phyloP scores from a whole-genome alignment of 1,140 invertebrate genomes.

The Aphelenchoides fujianensis region DNA sequence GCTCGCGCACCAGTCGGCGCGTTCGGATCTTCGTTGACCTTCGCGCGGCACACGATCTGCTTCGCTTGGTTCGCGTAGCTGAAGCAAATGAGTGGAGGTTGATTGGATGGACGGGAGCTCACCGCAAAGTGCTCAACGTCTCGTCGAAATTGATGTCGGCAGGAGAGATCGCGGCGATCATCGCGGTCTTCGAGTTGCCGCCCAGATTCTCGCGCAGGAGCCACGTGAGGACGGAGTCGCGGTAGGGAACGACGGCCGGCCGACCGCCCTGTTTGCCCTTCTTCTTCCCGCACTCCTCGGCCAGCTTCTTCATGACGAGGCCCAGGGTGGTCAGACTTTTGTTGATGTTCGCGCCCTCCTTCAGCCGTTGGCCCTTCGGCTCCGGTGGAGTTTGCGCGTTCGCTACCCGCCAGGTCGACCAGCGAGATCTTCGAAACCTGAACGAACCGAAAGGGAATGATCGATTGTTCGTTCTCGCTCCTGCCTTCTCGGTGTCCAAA shows the following conservation, averaged over 20 bases:
- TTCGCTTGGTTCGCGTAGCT: slow-evolving; percentile 98
- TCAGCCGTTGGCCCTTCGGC: slow-evolving; percentile 92
- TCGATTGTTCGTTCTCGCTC: too few species aligned
- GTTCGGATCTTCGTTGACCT: slow-evolving; percentile 99
- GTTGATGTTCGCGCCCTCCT: slow-evolving; percentile 99
- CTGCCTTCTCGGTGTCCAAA: slow-evolving; percentile 79
- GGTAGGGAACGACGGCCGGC: slow-evolving; percentile 80
- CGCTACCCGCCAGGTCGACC: slow-evolving; percentile 89
- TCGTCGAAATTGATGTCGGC: slow-evolving; percentile 98
- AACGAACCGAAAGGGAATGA: too few species aligned
- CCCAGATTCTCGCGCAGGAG: slow-evolving; percentile 93
- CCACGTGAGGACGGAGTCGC: slow-evolving; percentile 98
- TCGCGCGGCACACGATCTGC: slow-evolving; percentile 97
- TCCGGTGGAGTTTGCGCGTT: slow-evolving; percentile 95
- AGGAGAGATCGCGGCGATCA: slow-evolving; percentile 96
- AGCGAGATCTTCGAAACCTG: slow-evolving; percentile 94
- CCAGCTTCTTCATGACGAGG: slow-evolving; percentile 96
- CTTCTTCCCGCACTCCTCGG: slow-evolving; percentile 73
- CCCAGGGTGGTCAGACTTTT: slow-evolving; percentile 96
- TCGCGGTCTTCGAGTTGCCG: slow-evolving; percentile 94
- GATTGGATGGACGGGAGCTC: slow-evolving; percentile 24
- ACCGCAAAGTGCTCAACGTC: slow-evolving; percentile 89
- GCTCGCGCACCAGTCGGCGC: slow-evolving; percentile 94
- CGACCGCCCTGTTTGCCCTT: slow-evolving; percentile 80
- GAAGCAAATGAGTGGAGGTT: slow-evolving; percentile 23